phyloP scores from a whole-genome alignment of 37 sponge, comb jelly and placozoan genomes.

The Crambe crambe region DNA sequence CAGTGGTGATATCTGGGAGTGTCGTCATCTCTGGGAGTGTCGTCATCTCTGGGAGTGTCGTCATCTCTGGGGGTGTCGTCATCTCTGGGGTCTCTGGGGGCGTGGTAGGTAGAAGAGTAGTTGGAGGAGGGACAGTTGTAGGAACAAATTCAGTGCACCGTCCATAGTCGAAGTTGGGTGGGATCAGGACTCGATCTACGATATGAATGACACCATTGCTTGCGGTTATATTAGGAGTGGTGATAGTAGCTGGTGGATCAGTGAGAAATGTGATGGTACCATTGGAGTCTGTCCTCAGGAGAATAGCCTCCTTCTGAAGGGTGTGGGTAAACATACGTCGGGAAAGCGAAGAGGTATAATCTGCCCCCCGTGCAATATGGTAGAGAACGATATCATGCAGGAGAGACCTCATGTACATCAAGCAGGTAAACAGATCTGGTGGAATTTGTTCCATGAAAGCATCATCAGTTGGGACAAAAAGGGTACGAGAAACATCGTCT shows the following conservation, averaged over 20 bases:
- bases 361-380: conserved; percentile 34
- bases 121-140: conserved; percentile 27
- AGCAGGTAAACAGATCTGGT: conserved; percentile 23
- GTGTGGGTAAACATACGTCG: conserved; percentile 15
- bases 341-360: conserved; percentile 31
- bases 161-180: conserved; percentile 25
- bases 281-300: neutral
- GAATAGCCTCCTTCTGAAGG: neutral
- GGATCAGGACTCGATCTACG: conserved; percentile 15
- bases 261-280: conserved; percentile 3
- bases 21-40: no score
- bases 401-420: conserved; percentile 28
- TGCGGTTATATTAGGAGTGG: conserved; percentile 31
- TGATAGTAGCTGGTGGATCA: conserved; percentile 5
- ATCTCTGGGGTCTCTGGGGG: neutral
- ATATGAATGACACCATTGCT: conserved; percentile 61
- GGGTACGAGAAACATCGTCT: conserved; percentile 19
- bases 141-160: conserved; percentile 36
- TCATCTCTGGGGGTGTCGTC: neutral
- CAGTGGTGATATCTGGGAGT: no score
- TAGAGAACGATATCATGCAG: conserved; percentile 35
- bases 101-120: neutral
- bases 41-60: neutral
- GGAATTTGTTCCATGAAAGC: conserved; percentile 16
- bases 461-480: conserved; percentile 47